Base-by-base conservation (phyloP, 2,797 vertebrate genomes). In the Pantherophis vulpinus region DNA sequence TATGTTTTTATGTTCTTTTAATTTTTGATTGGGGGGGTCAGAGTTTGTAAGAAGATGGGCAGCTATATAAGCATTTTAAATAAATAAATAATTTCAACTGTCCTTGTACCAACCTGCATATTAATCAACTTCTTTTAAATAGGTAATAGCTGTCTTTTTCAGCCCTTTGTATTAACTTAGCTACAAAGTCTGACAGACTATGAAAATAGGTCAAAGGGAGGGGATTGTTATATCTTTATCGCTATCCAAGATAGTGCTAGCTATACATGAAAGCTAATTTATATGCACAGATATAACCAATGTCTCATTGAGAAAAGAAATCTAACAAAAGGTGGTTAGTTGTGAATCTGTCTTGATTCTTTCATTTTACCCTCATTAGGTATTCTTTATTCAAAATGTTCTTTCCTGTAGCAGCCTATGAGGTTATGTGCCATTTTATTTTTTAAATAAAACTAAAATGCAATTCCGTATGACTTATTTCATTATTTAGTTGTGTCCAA, bases 321-420 rank as follows among this genome's bases (percentile, higher is more conserved):
- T 94, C 70, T 94, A 96, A 79, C 95, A 47, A 93, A 66, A 97
- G 96, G 95, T 42, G 94, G 94, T 95, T 96, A 97, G 90, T 94
- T 96, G 92, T 96, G 96, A 97, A 97, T 93, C 87, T 94, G 93
- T 94, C 94, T 96, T 96, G 95, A 90, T 97, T 96, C 95, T 87
- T 70, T 96, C 93, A 95, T 97, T 97, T 96, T 97, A 94, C 92
- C 96, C 94, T 95, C 95, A 95, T 79, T 95, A 96, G 95, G 89
- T 96, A 55, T 95, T 94, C 89, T 54, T 95, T 96, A 95, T 96
- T 93, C 90, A 90, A 96, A 96, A 87, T 91, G 89, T 93, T 96
- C 94, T 94, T 90, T 94, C 91, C 91, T 0, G 47, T 90, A 96
- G 92, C 61, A 61, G 60, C 89, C 87, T 87, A 20, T 93, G 90